Evolutionary conservation across 2,888 invertebrate genomes (phyloP).

Genomic region (Oxycera nigricornis): DNA sequence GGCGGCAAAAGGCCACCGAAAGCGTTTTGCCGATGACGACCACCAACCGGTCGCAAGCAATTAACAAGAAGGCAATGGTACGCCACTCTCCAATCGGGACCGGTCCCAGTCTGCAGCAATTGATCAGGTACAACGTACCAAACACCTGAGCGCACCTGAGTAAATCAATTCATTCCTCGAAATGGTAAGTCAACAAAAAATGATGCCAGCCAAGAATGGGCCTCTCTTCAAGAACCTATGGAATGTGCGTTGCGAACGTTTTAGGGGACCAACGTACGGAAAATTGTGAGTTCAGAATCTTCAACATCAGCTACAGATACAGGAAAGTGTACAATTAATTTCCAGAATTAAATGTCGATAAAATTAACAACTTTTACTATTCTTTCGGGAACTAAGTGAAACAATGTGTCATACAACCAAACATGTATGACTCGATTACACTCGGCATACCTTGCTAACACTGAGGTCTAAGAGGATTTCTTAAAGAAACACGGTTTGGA

Average conservation of each 20-base stretch:
- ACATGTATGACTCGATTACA: not conserved
- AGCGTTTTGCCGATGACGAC: constrained; percentile 41
- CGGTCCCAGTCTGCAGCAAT: constrained; percentile 36
- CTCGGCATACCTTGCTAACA: not conserved
- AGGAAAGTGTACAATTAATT: too few species aligned
- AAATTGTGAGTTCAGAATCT: too few species aligned
- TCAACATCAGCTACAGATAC: too few species aligned
- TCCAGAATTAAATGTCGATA: too few species aligned
- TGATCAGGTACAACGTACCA: constrained; percentile 46
- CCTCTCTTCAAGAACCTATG: not conserved
- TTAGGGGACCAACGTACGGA: not conserved
- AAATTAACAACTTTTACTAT: too few species aligned
- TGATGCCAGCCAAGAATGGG: constrained; percentile 5
- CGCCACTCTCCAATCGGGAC: constrained; percentile 37
- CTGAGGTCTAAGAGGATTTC: not conserved
- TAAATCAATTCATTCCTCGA: constrained; percentile 63
- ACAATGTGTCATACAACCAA: not conserved
- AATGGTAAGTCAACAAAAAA: constrained; percentile 50
- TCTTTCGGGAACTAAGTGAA: not conserved
- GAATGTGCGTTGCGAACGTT: constrained; percentile 26
- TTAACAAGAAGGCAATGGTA: constrained; percentile 43
- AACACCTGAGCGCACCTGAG: constrained; percentile 59
- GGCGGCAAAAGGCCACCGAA: constrained; percentile 41
- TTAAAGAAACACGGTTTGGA: not conserved
- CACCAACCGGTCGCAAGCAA: constrained; percentile 46